These are phyloP conservation scores for Helobdella robusta DNA, from an alignment of 2,888 invertebrate genomes.

Conservation along the genomic window DNA sequence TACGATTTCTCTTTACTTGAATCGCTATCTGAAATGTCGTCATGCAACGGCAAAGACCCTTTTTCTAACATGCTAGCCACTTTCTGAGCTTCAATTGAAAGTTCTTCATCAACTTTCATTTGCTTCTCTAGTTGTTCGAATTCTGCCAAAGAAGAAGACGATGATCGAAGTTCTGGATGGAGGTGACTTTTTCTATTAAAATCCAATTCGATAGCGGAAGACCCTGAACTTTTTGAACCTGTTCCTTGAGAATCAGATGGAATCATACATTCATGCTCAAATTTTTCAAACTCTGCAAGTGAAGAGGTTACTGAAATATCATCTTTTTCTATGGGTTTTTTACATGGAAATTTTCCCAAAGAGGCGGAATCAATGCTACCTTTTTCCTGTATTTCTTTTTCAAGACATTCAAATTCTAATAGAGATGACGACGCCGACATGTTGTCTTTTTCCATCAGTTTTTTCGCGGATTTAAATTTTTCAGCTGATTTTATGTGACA, in stretches of 20 bases:
- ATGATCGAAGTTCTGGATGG: conserved; percentile 40
- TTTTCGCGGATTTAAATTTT: conserved; percentile 58
- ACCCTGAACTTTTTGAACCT: conserved; percentile 51
- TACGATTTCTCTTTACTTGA: conserved; percentile 22
- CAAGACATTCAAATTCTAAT: conserved; percentile 35
- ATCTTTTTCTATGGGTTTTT: conserved; percentile 51
- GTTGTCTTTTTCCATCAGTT: conserved; percentile 71
- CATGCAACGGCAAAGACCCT: conserved; percentile 39
- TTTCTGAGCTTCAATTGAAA: conserved; percentile 47
- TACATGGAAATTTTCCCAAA: background rate
- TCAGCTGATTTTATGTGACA: background rate
- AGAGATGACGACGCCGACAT: conserved; percentile 57
- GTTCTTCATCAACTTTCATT: conserved; percentile 43
- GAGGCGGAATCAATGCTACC: conserved; percentile 31
- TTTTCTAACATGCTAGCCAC: conserved; percentile 46
- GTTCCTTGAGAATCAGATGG: conserved; percentile 35
- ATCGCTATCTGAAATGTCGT: conserved; percentile 30
- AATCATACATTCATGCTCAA: conserved; percentile 27
- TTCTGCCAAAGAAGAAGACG: conserved; percentile 44
- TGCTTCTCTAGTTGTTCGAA: conserved; percentile 46
- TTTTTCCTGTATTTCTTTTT: conserved; percentile 33
- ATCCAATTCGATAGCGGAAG: conserved; percentile 33
- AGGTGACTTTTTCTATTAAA: conserved; percentile 31
- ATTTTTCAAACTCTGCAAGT: conserved; percentile 70
- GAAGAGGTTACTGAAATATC: conserved; percentile 78